A percentile compares a stretch with the other conserved stretches of the same genome.
Evolutionary conservation across 2,888 invertebrate species (phyloP).

Genomic region (Lochmaea crataegi): DNA sequence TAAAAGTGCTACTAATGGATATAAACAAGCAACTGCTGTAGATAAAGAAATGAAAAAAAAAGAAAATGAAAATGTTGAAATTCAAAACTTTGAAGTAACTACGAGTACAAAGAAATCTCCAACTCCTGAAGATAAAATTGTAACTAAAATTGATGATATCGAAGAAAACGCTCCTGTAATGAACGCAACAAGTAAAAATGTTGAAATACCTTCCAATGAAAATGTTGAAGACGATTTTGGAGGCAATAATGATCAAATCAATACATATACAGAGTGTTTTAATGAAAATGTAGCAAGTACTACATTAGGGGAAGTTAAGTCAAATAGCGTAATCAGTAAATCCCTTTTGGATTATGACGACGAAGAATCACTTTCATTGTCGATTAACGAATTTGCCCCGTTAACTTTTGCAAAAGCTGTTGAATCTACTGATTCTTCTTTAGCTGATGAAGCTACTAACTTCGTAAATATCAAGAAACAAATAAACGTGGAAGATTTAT

Average conservation of each 20-base stretch:
- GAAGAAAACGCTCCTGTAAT: no score
- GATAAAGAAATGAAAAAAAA: background rate
- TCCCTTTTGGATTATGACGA: slow-evolving; percentile 5
- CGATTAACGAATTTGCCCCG: slow-evolving; percentile 10
- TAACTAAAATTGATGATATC: no score
- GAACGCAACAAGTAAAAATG: no score
- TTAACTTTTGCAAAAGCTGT: slow-evolving; percentile 34
- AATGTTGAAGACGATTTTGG: no score
- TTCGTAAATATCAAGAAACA: slow-evolving; percentile 15
- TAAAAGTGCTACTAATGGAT: background rate
- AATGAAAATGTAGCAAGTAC: background rate
- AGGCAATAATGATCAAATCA: no score
- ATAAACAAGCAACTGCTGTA: background rate
- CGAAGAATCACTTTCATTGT: slow-evolving; percentile 19
- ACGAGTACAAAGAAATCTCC: background rate
- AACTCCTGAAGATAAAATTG: background rate
- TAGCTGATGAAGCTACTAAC: slow-evolving; percentile 21
- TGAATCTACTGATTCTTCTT: slow-evolving; percentile 36
- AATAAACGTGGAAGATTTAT: slow-evolving; percentile 49
- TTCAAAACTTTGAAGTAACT: background rate
- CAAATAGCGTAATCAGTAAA: background rate
- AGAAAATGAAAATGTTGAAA: background rate
- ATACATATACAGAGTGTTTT: no score
- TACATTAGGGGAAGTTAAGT: background rate
- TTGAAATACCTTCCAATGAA: no score